phyloP scores from a whole-genome alignment of 2,888 invertebrate species.

The Lordiphosa andalusiaca region DNA sequence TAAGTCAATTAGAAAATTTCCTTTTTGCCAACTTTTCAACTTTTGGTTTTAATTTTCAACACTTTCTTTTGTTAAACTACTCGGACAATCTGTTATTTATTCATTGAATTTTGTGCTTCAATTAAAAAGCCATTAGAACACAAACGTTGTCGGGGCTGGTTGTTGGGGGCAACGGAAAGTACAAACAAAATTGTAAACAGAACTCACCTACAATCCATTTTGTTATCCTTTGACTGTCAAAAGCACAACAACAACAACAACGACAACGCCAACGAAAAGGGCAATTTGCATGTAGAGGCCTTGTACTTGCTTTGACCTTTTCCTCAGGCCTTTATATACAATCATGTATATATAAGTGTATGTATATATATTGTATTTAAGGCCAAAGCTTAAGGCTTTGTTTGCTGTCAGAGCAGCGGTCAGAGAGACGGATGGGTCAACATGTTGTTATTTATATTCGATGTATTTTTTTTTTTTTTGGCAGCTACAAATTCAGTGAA shows the following conservation, averaged over 20 bases:
- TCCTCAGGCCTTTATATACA: too few species aligned
- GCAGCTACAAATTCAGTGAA: too few species aligned
- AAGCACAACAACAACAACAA: slow-evolving; percentile 28
- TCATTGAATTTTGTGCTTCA: slow-evolving; percentile 66
- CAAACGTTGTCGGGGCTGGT: slow-evolving; percentile 35
- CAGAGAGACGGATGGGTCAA: too few species aligned
- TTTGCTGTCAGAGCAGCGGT: too few species aligned
- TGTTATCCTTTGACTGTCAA: slow-evolving; percentile 66
- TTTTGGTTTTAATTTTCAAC: too few species aligned
- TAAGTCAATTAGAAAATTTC: too few species aligned
- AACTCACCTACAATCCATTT: slow-evolving; percentile 31
- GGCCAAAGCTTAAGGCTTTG: too few species aligned
- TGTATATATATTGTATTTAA: too few species aligned
- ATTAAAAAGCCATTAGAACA: slow-evolving; percentile 66
- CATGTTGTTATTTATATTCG: too few species aligned
- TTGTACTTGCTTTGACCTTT: slow-evolving; percentile 55
- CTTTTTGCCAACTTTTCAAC: too few species aligned
- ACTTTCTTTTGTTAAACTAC: slow-evolving; percentile 12
- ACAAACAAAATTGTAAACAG: slow-evolving; percentile 45
- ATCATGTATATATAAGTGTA: too few species aligned
- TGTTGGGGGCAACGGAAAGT: slow-evolving; percentile 47
- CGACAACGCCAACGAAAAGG: slow-evolving; percentile 18
- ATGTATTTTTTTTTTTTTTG: too few species aligned
- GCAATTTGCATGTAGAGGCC: slow-evolving; percentile 60
- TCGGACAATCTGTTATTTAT: slow-evolving; percentile 62